Percentiles rank a stretch among this genome's conserved stretches.
Evolutionary conservation across 2,113 vertebrate genomes (phyloP).

Genomic region (Carassius auratus): DNA sequence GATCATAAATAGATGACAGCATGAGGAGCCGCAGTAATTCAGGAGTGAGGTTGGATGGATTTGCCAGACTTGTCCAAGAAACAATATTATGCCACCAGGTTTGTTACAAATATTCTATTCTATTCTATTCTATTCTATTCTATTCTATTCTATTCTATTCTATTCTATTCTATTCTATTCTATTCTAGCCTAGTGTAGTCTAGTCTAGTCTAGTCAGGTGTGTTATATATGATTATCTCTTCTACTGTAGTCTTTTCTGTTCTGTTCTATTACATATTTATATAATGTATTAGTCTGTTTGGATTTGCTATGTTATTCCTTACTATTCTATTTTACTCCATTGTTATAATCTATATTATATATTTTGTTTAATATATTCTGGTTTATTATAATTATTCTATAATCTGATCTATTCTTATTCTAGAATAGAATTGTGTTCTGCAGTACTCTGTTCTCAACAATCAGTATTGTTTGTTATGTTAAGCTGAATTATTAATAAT

Average conservation of each 20-base stretch:
- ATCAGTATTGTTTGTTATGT: neutral
- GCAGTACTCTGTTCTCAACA: neutral
- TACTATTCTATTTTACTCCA: neutral
- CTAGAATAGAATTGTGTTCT: too few species aligned
- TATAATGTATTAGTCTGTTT: too few species aligned
- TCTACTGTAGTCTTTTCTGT: too few species aligned
- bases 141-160: too few species aligned
- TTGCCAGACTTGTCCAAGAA: slow-evolving; percentile 88
- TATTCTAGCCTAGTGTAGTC: too few species aligned
- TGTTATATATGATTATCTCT: too few species aligned
- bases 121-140: neutral
- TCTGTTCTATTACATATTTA: neutral
- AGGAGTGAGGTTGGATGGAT: slow-evolving; percentile 90
- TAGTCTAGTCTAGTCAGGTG: neutral
- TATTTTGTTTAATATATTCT: neutral
- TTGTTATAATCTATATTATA: neutral
- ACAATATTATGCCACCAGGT: slow-evolving; percentile 95
- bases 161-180: too few species aligned
- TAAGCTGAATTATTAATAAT: neutral
- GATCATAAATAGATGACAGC: slow-evolving; percentile 26
- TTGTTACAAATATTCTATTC: slow-evolving; percentile 48
- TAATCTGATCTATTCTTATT: neutral
- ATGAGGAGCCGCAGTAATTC: slow-evolving; percentile 98
- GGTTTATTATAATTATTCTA: neutral
- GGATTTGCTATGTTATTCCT: neutral